Percentiles rank a stretch among this genome's conserved stretches.
phyloP scores from a whole-genome alignment of 2,113 vertebrate species.

The Anser cygnoides region DNA sequence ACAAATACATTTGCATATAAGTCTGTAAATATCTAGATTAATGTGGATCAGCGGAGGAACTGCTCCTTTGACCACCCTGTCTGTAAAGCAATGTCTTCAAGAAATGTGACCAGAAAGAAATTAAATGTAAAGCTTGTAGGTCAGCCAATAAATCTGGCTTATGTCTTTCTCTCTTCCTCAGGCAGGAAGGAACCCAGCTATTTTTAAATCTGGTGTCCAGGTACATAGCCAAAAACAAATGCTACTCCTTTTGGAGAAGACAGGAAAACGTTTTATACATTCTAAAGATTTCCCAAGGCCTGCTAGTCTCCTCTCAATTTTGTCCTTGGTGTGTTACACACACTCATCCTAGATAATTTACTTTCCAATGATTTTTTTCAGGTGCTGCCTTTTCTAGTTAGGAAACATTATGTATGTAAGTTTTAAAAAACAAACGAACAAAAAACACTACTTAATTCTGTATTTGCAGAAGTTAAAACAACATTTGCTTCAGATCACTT shows the following conservation, averaged over 20 bases:
- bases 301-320: background rate
- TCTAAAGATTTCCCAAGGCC: background rate
- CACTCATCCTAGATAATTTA: background rate
- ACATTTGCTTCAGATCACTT: background rate
- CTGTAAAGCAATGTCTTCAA: background rate
- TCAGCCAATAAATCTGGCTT: conserved; percentile 49
- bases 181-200: conserved; percentile 38
- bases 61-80: conserved; percentile 7
- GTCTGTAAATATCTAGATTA: background rate
- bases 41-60: background rate
- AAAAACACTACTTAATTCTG: background rate
- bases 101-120: conserved; percentile 30
- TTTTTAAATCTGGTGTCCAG: conserved; percentile 51
- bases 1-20: background rate
- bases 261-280: background rate
- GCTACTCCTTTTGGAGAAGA: conserved; percentile 20
- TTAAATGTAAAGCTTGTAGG: conserved; percentile 4
- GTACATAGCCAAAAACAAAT: conserved; percentile 38
- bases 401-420: background rate
- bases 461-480: background rate
- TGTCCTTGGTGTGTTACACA: background rate
- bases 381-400: background rate
- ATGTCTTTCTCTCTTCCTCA: conserved; percentile 46
- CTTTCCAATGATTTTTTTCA: background rate
- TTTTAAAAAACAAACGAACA: background rate